Evolutionary conservation across 2,888 invertebrate genomes (phyloP).

Genomic region (Amorpha juglandis): DNA sequence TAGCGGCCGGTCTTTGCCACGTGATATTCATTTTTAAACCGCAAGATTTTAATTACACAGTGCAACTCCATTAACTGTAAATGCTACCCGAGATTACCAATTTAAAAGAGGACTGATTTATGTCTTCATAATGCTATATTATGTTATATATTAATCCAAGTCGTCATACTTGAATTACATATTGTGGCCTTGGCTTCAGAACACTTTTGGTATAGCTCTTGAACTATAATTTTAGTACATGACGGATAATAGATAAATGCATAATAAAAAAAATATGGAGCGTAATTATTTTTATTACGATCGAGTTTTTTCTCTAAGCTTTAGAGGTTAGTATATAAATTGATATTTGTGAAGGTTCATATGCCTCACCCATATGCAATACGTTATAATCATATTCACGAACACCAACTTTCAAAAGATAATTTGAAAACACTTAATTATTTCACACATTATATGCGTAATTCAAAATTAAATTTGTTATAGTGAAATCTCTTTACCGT

Average conservation of each 20-base stretch:
- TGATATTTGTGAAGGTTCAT: too few relatives aligned
- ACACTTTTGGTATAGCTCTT: conserved; percentile 3
- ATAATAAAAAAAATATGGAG: neutral
- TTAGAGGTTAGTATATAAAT: neutral
- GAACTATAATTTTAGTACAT: neutral
- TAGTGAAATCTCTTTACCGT: too few relatives aligned
- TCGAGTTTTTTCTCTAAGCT: neutral
- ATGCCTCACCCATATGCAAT: neutral
- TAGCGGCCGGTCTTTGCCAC: too few relatives aligned
- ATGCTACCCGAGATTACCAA: conserved; percentile 13
- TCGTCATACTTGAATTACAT: conserved; percentile 19
- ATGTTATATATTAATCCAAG: conserved; percentile 7
- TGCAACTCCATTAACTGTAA: neutral
- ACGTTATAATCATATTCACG: neutral
- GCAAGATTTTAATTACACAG: neutral
- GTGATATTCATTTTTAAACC: neutral
- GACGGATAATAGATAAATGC: neutral
- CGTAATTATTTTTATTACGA: too few relatives aligned
- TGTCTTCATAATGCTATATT: conserved; percentile 8
- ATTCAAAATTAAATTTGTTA: too few relatives aligned
- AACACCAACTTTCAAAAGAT: too few relatives aligned
- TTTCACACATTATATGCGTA: neutral
- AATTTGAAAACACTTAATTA: too few relatives aligned
- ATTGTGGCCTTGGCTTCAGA: conserved; percentile 5
- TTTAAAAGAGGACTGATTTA: conserved; percentile 10